Evolutionary conservation across 2,113 vertebrate species (phyloP), one percentile per base, ranked within the genome.

Genomic region (Leptocoma aspasia): DNA sequence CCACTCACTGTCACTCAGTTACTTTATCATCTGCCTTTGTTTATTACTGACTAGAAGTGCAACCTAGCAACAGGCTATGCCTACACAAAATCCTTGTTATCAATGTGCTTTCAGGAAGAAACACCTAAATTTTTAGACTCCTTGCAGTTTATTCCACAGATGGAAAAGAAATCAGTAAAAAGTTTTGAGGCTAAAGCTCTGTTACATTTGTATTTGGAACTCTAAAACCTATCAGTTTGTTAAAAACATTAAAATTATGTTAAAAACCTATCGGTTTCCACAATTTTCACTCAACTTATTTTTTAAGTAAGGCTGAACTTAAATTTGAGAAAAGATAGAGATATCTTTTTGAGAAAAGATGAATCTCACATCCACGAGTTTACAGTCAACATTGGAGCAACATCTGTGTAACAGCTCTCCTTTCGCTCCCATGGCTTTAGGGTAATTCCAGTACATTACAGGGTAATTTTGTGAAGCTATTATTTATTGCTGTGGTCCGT

Each of bases 51-150:
- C 73, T 95, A 68, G 59, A 91, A 84, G 21, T 81, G 91, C 87
- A 89, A 53, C 85, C 90, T 92, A 94, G 92, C 93, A 96, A 96
- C 95, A 76, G 35, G 79, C 77, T 57, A 33, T 61, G 77, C 84
- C 90, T 89, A 87, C 89, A 82, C 57, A 57, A 56, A 92, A 82
- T 81, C 89, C 68, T 68, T 41, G 56, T 72, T 94, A 81, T 64
- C 69, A 71, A 2, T 37, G 44, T 65, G 82, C 94, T 50, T 57
- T 70, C 71, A 88, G 41, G 65, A 83, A 89, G 61, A 92, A 80
- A 65, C 17, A 64, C 11, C 31, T 72, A 50, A 28, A 89, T 61
- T 60, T 80, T 54, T 59, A 84, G 69, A 45, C 9, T 24, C 23
- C 47, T 68, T 68, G 65, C 56, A 88, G 42, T 21, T 64, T 41